Evolutionary conservation across 2,888 invertebrate genomes (phyloP).

Genomic region (Tolmerus cingulatus): DNA sequence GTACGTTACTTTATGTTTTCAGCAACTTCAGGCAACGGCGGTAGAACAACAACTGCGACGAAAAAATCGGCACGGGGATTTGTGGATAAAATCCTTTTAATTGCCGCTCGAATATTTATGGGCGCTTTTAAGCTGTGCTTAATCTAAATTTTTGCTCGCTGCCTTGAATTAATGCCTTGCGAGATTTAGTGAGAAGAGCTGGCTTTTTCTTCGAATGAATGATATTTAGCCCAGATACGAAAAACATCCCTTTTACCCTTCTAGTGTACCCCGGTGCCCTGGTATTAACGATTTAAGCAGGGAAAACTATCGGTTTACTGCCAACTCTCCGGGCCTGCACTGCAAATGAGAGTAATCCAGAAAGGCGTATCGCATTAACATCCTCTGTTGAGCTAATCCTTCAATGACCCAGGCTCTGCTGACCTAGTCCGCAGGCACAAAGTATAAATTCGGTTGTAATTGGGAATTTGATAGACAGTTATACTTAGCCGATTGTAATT

Average conservation of each 20-base stretch:
- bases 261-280: background rate
- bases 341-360: background rate
- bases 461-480: slow-evolving; percentile 45
- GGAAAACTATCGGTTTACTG: slow-evolving; percentile 4
- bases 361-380: background rate
- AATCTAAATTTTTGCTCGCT: slow-evolving; percentile 47
- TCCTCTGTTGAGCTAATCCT: background rate
- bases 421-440: background rate
- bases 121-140: slow-evolving; percentile 47
- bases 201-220: background rate
- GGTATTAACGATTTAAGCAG: slow-evolving; percentile 6
- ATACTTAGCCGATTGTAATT: slow-evolving; percentile 41
- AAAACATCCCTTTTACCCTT: background rate
- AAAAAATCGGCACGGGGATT: slow-evolving; percentile 32
- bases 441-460: slow-evolving; percentile 41
- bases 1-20: slow-evolving; percentile 39
- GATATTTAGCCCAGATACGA: background rate
- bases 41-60: slow-evolving; percentile 32
- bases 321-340: background rate
- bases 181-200: slow-evolving; percentile 14
- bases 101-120: slow-evolving; percentile 47
- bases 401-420: background rate
- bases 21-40: background rate
- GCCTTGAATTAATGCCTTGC: slow-evolving; percentile 45
- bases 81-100: slow-evolving; percentile 47